A percentile compares a stretch with the other conserved stretches of the same genome.
These are phyloP conservation scores for Drosophila littoralis DNA, from an alignment of 1,140 invertebrate species.

Conservation along the genomic window DNA sequence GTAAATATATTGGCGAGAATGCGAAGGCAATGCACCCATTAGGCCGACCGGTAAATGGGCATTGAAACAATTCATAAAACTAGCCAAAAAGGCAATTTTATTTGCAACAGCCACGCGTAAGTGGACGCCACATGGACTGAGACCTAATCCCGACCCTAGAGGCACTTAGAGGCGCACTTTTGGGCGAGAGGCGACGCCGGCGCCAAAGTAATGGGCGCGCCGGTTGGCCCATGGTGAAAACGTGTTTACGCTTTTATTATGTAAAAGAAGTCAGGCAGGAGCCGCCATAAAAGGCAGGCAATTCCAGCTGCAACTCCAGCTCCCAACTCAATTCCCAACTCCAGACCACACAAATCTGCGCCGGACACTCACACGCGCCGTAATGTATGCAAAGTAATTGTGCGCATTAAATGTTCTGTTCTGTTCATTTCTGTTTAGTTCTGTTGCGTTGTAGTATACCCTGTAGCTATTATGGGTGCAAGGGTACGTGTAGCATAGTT, in stretches of 20 bases:
- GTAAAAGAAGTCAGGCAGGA: conserved; percentile 57
- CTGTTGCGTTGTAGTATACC: neutral
- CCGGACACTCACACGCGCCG: conserved; percentile 42
- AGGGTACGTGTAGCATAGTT: no score
- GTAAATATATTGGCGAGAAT: conserved; percentile 22
- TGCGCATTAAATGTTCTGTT: conserved; percentile 67
- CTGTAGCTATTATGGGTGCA: neutral
- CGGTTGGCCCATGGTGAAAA: conserved; percentile 71
- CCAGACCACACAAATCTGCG: conserved; percentile 30
- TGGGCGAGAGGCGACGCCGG: conserved; percentile 30
- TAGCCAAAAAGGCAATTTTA: conserved; percentile 73
- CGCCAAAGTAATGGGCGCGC: conserved; percentile 66
- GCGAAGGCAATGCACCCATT: conserved; percentile 74
- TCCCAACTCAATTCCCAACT: neutral
- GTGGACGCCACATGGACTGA: conserved; percentile 22
- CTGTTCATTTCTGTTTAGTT: conserved; percentile 5
- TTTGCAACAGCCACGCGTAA: conserved; percentile 64
- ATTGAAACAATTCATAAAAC: conserved; percentile 82
- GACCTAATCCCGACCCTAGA: neutral
- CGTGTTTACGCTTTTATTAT: conserved; percentile 83
- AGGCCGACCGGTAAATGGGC: conserved; percentile 76
- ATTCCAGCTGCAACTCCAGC: conserved; percentile 17
- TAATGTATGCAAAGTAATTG: conserved; percentile 82
- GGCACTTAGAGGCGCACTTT: conserved; percentile 34
- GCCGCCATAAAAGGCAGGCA: conserved; percentile 46